phyloP scores from a whole-genome alignment of 2,113 vertebrate genomes.

The Eurypyga helias region DNA sequence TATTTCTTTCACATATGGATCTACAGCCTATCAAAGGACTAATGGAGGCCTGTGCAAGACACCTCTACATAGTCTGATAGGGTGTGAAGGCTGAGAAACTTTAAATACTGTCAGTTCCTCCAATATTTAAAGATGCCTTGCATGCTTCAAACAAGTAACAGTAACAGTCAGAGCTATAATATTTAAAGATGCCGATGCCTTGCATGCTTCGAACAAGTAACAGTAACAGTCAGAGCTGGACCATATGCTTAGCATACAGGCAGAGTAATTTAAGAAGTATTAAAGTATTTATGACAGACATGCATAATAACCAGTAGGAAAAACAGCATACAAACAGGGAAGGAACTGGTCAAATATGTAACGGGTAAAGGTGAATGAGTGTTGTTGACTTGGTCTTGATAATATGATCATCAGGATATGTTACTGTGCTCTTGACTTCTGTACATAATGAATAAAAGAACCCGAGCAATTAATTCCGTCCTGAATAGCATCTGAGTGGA shows the following conservation, averaged over 20 bases:
- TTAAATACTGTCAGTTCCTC: neutral
- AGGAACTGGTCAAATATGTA: neutral
- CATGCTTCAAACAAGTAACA: neutral
- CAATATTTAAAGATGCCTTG: neutral
- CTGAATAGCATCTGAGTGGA: neutral
- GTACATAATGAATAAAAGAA: neutral
- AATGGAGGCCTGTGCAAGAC: neutral
- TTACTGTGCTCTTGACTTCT: neutral
- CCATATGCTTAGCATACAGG: neutral
- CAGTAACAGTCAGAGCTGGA: neutral
- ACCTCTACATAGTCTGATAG: neutral
- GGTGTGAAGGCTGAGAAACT: neutral
- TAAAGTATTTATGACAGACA: neutral
- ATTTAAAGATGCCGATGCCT: neutral
- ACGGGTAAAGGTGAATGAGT: neutral
- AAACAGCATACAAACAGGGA: neutral
- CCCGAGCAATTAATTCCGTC: neutral
- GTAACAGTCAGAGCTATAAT: neutral
- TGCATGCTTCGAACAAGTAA: neutral
- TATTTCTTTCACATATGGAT: neutral
- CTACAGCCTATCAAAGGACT: neutral
- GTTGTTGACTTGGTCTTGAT: accelerated
- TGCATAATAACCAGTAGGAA: neutral
- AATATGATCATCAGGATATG: neutral
- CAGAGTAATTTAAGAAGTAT: neutral